phyloP scores from a whole-genome alignment of 2,797 vertebrate genomes.

The Nannoperca obscura region DNA sequence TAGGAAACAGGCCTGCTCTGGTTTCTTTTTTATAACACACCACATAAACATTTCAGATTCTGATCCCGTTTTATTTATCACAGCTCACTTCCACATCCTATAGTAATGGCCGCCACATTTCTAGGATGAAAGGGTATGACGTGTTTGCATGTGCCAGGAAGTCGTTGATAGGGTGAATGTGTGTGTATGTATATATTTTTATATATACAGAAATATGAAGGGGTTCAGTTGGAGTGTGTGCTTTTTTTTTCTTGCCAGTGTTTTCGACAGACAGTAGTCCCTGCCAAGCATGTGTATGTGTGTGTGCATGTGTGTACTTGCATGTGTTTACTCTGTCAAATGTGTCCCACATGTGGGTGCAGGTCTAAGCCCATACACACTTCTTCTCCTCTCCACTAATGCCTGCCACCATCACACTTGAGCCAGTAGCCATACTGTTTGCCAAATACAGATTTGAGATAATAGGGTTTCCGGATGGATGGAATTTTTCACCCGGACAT shows the following conservation, averaged over 20 bases:
- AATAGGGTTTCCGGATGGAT: constrained; percentile 8
- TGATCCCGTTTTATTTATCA: constrained; percentile 83
- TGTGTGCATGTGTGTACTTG: constrained; percentile 23
- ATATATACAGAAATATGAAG: constrained; percentile 24
- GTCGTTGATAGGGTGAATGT: constrained; percentile 46
- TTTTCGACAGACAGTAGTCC: constrained; percentile 49
- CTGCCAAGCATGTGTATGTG: constrained; percentile 29
- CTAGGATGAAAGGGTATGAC: constrained; percentile 73
- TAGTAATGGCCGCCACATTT: constrained; percentile 80
- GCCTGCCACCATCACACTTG: constrained; percentile 30
- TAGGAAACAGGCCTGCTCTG: constrained; percentile 69
- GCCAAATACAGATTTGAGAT: constrained; percentile 11
- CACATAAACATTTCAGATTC: constrained; percentile 84
- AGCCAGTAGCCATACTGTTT: not conserved
- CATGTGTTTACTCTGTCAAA: constrained; percentile 82
- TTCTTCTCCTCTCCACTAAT: constrained; percentile 46
- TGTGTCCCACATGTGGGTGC: constrained; percentile 81
- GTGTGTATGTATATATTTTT: constrained; percentile 22
- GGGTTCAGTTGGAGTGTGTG: constrained; percentile 8
- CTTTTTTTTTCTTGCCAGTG: constrained; percentile 8
- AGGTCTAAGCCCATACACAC: constrained; percentile 62
- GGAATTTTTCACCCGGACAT: constrained; percentile 5
- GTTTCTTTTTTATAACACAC: constrained; percentile 67
- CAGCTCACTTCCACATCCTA: constrained; percentile 81
- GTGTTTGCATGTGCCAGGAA: constrained; percentile 49